Percentiles rank a stretch among this genome's conserved stretches.
These are phyloP conservation scores for Caenorhabditis becei DNA, from an alignment of 2,888 invertebrate species.

Conservation along the genomic window DNA sequence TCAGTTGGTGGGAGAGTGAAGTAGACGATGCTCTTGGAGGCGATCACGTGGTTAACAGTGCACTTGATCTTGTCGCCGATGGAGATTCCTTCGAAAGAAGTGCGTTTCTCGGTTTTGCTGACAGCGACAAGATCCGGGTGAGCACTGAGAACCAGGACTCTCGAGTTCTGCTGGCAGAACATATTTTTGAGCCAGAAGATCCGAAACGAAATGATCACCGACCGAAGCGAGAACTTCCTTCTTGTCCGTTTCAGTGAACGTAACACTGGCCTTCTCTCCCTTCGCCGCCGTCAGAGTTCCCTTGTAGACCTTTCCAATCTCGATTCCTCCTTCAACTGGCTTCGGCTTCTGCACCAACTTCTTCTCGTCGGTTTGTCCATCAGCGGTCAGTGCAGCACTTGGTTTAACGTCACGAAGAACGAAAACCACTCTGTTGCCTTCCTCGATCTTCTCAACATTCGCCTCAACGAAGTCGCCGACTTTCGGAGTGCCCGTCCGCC, in stretches of 20 bases:
- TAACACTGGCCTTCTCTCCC: slow-evolving; percentile 47
- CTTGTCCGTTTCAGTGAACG: slow-evolving; percentile 36
- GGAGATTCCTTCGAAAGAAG: slow-evolving; percentile 63
- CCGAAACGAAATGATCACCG: slow-evolving; percentile 53
- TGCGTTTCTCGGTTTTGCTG: slow-evolving; percentile 74
- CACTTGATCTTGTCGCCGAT: slow-evolving; percentile 72
- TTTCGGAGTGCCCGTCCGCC: slow-evolving; percentile 24
- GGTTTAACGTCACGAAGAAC: slow-evolving; percentile 26
- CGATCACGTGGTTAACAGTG: slow-evolving; percentile 67
- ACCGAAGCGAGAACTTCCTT: slow-evolving; percentile 42
- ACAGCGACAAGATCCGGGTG: slow-evolving; percentile 80
- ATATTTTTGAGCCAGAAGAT: too few relatives aligned
- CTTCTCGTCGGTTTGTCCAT: slow-evolving; percentile 25
- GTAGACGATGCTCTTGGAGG: slow-evolving; percentile 66
- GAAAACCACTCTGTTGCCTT: slow-evolving; percentile 40
- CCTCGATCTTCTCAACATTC: slow-evolving; percentile 58
- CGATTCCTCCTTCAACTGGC: slow-evolving; percentile 21
- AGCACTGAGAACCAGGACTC: slow-evolving; percentile 76
- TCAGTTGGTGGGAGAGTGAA: slow-evolving; percentile 66
- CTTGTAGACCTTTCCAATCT: slow-evolving; percentile 48
- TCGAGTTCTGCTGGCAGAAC: slow-evolving; percentile 75
- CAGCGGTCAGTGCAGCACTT: neutral
- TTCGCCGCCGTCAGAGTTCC: slow-evolving; percentile 30
- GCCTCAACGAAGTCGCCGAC: slow-evolving; percentile 40
- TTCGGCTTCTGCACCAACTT: slow-evolving; percentile 49